Percentiles rank a stretch among this genome's conserved stretches.
phyloP scores from a whole-genome alignment of 2,113 vertebrate genomes.

The Albula goreensis region DNA sequence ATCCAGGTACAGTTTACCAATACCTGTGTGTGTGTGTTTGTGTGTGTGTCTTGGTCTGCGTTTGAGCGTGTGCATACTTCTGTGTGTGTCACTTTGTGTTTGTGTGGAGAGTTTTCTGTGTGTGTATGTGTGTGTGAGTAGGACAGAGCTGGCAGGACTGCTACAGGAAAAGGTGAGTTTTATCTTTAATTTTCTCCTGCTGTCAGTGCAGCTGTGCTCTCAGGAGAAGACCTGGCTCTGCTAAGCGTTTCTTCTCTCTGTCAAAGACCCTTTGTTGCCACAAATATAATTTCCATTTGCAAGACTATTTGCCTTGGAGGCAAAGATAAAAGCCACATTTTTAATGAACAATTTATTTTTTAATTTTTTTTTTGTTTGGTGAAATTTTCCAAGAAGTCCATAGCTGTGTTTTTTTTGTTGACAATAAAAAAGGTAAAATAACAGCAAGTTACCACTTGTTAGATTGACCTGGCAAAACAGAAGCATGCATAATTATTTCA shows the following conservation, averaged over 20 bases:
- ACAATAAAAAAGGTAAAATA: not conserved
- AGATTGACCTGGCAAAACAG: no score
- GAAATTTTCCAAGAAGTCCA: not conserved
- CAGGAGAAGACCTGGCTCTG: not conserved
- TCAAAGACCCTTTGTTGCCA: not conserved
- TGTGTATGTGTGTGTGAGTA: not conserved
- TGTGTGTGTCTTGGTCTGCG: not conserved
- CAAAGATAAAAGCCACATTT: not conserved
- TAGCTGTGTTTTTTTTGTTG: not conserved
- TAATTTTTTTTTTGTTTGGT: not conserved
- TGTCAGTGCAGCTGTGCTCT: not conserved
- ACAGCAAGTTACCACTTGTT: not conserved
- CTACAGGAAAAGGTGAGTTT: not conserved
- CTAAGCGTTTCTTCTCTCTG: not conserved
- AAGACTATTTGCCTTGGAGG: not conserved
- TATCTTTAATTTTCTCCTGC: not conserved
- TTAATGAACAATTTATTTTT: not conserved
- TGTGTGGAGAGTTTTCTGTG: not conserved
- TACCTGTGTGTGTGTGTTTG: slow-evolving; percentile 9
- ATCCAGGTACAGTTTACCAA: slow-evolving; percentile 80
- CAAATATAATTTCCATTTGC: not conserved
- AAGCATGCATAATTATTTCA: no score
- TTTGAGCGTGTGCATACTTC: not conserved
- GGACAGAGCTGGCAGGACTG: not conserved
- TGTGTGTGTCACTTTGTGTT: not conserved